phyloP scores from a whole-genome alignment of 2,797 vertebrate genomes.

The Squalus acanthias region DNA sequence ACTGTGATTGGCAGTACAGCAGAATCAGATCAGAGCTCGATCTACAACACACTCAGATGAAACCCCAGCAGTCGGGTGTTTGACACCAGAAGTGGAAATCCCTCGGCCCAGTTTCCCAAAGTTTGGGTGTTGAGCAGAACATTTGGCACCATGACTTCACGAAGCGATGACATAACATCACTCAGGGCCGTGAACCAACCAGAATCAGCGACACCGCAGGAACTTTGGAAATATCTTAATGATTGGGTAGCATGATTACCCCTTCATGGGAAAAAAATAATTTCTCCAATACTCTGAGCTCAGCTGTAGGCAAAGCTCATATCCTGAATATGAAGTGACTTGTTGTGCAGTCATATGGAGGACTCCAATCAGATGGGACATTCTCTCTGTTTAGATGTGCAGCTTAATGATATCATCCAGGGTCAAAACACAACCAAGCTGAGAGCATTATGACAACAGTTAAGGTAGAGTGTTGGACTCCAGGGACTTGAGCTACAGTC shows the following conservation, averaged over 20 bases:
- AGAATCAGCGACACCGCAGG: not conserved
- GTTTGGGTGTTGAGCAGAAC: not conserved
- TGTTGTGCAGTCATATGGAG: not conserved
- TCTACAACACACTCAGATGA: not conserved
- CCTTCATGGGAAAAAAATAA: not conserved
- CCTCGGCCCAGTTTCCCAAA: not conserved
- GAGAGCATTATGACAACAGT: not conserved
- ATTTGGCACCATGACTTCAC: not conserved
- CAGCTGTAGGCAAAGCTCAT: not conserved
- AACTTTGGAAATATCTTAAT: not conserved
- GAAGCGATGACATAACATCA: not conserved
- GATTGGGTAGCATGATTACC: not conserved
- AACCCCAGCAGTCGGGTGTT: not conserved
- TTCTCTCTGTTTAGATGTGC: not conserved
- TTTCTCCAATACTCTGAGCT: not conserved
- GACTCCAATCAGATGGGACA: not conserved
- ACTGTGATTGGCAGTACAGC: not conserved
- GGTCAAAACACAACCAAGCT: not conserved
- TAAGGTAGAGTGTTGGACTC: too few species aligned
- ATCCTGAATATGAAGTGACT: not conserved
- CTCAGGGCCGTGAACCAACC: not conserved
- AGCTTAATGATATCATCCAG: not conserved
- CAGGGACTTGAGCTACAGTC: too few species aligned
- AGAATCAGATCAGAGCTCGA: not conserved
- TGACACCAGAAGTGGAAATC: not conserved